A percentile compares a stretch with the other conserved stretches of the same genome.
Evolutionary conservation across 2,888 invertebrate genomes (phyloP).

Genomic region (Limnephilus lunatus): DNA sequence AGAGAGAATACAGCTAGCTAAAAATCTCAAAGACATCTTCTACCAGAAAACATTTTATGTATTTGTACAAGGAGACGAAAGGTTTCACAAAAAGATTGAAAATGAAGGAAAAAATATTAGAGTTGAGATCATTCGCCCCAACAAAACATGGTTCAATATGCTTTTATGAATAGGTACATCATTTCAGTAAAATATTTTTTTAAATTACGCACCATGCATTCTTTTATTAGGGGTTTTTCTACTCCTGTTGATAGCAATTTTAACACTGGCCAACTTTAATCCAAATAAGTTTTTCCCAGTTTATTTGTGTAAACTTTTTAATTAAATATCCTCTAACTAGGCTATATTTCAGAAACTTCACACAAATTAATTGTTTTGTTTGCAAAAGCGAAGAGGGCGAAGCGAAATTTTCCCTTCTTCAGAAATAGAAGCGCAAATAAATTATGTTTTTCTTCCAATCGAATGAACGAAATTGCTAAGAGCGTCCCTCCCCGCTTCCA

Average conservation of each 20-base stretch:
- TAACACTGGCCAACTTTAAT: not conserved
- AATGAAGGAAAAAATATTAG: not conserved
- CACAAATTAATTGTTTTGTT: slow-evolving; percentile 41
- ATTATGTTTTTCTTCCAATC: slow-evolving; percentile 58
- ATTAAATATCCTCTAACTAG: slow-evolving; percentile 39
- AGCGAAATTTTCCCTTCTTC: slow-evolving; percentile 17
- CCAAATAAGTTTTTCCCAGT: not conserved
- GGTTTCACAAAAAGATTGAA: not conserved
- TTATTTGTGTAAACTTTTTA: slow-evolving; percentile 37
- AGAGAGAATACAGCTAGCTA: not conserved
- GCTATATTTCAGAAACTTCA: slow-evolving; percentile 35
- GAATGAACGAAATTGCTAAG: slow-evolving; percentile 45
- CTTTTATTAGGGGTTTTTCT: not conserved
- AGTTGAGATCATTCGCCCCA: not conserved
- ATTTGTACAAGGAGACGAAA: not conserved
- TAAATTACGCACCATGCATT: not conserved
- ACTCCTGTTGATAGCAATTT: not conserved
- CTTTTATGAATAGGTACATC: not conserved
- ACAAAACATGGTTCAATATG: not conserved
- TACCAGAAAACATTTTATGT: not conserved
- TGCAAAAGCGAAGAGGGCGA: slow-evolving; percentile 38
- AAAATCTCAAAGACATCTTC: not conserved
- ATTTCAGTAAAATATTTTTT: not conserved
- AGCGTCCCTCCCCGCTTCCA: slow-evolving; percentile 30
- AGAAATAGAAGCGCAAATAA: slow-evolving; percentile 43